Percentiles rank a stretch among this genome's conserved stretches.
Conservation (phyloP, 2,113 vertebrate genomes). For the Carassius gibelio region DNA sequence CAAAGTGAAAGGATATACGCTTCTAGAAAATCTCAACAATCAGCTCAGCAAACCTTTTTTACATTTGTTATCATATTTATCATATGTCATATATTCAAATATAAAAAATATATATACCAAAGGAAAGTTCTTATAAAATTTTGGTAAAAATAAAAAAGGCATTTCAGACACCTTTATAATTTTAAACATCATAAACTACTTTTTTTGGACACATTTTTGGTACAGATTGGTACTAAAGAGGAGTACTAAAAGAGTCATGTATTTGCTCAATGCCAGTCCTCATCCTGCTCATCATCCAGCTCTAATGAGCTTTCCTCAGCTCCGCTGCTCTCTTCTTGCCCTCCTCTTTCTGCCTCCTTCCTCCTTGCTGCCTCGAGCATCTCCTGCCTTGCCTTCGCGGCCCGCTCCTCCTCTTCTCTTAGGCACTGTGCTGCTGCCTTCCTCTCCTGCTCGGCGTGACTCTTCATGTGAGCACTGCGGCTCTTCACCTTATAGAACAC, state of each 20-base stretch:
- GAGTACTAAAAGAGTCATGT: background rate
- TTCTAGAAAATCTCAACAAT: too few relatives aligned
- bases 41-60: background rate
- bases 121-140: background rate
- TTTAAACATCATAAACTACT: background rate
- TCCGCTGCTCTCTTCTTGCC: conserved; percentile 59
- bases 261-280: conserved; percentile 74
- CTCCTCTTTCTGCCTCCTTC: background rate
- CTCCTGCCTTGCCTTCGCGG: conserved; percentile 38
- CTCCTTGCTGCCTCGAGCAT: conserved; percentile 45
- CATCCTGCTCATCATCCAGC: conserved; percentile 76
- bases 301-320: conserved; percentile 60
- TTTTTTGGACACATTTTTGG: background rate
- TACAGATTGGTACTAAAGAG: background rate
- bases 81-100: too few relatives aligned
- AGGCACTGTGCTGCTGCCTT: conserved; percentile 88
- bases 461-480: conserved; percentile 98
- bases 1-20: background rate
- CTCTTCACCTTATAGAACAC: conserved; percentile 98
- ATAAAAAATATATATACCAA: background rate
- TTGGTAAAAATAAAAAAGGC: background rate
- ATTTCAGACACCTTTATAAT: background rate
- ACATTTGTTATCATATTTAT: background rate
- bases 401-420: conserved; percentile 80
- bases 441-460: conserved; percentile 96